Evolutionary conservation across 2,888 invertebrate genomes (phyloP), one percentile per base, ranked within the genome.

Genomic region (Papilio elwesi): DNA sequence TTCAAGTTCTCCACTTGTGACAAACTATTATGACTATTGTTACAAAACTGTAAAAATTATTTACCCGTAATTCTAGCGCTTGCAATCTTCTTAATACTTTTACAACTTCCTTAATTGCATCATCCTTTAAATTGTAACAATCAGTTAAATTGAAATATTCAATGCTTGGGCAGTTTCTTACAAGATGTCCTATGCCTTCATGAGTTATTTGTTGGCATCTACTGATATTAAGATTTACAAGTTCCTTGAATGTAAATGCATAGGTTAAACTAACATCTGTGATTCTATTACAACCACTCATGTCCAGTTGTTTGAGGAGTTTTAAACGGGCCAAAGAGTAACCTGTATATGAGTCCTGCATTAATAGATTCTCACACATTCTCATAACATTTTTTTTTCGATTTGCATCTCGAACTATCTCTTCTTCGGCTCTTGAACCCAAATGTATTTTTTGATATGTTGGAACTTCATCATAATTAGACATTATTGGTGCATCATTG

Each of bases 191-290:
- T 77, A 97, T 93, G 53, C 96, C 96, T 74, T 93, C 88, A 76
- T 95, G 92, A 0, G 96, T 95, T 73, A 97, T 94, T 86, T 96
- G 96, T 80, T 96, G 96, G 80, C 97, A 96, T 83, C 95, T 94
- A 74, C 96, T 96, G 66, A 97, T 87, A 81, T 95, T 94, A 38
- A 97, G 89, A 74, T 91, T 89, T 49, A 88, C 87, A 9, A 97
- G 89, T 85, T 96, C 96, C 67, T 94, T 91, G 80, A 96, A 96
- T 74, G 94, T 94, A 75, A 97, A 94, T 53, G 96, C 95, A 79
- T 96, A 95, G 75, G 94, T 95, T 11, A 97, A 83, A 75, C 96
- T 96, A 0, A 96, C 95, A 86, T 97, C 97, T 16, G 96, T 96
- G 69, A 97, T 95, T 85, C 95, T 95, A 77, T 95, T 95, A 82